A percentile compares a stretch with the other conserved stretches of the same genome.
Evolutionary conservation across 2,113 vertebrate species (phyloP).

Genomic region (Vidua chalybeata): DNA sequence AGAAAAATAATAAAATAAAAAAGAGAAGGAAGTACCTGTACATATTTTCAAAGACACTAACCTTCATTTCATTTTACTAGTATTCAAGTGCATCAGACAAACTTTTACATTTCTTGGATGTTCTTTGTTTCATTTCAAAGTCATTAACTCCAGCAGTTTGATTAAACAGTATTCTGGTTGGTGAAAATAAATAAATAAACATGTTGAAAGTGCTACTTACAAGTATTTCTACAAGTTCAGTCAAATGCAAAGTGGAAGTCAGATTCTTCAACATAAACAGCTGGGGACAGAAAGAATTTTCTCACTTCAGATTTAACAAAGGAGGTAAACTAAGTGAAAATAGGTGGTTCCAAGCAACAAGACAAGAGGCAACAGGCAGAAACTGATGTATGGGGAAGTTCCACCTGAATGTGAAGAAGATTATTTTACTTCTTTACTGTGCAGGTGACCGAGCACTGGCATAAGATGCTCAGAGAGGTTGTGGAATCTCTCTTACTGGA

Average conservation of each 20-base stretch:
- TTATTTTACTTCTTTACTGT: neutral
- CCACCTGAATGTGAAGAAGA: neutral
- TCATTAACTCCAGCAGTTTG: neutral
- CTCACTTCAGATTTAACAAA: neutral
- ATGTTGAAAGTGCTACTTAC: neutral
- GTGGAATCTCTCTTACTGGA: neutral
- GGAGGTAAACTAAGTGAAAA: neutral
- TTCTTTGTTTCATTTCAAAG: neutral
- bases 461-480: neutral
- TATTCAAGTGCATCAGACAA: neutral
- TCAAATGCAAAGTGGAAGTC: neutral
- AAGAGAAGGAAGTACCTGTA: rapidly evolving
- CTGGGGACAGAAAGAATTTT: neutral
- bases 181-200: neutral
- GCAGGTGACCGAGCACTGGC: rapidly evolving
- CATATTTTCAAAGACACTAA: neutral
- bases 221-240: neutral
- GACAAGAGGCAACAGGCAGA: neutral
- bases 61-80: neutral
- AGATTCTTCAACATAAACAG: neutral
- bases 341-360: rapidly evolving
- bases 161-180: neutral
- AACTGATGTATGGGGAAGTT: neutral
- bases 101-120: neutral
- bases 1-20: neutral